Conservation (phyloP, 2,113 vertebrate species). For the Potamarius usumacintae region DNA sequence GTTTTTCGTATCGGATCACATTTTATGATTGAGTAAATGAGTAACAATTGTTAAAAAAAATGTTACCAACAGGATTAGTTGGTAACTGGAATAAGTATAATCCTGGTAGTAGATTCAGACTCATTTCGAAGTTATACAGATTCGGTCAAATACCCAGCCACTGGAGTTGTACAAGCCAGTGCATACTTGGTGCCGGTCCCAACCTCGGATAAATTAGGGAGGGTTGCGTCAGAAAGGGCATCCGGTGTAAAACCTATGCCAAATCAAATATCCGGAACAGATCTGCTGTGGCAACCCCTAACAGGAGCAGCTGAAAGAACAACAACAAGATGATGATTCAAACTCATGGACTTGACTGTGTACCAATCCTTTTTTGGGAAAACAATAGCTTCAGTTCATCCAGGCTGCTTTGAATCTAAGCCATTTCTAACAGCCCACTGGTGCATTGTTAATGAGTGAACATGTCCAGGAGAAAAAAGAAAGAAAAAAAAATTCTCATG, state of each 20-base stretch:
- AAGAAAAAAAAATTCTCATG: background rate
- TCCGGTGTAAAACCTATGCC: too few species aligned
- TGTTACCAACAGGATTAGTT: background rate
- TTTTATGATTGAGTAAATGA: background rate
- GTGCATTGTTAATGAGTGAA: conserved; percentile 13
- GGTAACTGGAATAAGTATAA: background rate
- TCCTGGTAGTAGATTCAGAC: background rate
- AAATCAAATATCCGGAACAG: too few species aligned
- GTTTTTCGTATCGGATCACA: background rate
- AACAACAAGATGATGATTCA: background rate
- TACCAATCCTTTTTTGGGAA: background rate
- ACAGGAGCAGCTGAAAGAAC: too few species aligned
- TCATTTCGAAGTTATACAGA: too few species aligned
- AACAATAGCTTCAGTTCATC: background rate
- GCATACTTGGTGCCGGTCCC: too few species aligned
- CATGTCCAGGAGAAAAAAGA: background rate
- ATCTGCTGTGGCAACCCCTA: too few species aligned
- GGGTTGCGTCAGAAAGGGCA: too few species aligned
- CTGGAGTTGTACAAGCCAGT: too few species aligned
- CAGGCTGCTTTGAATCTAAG: background rate
- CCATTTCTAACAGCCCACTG: background rate
- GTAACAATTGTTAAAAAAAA: background rate
- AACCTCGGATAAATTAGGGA: too few species aligned
- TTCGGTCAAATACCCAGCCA: too few species aligned
- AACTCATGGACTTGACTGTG: background rate